Evolutionary conservation across 64 coral and sea anemone genomes (phyloP).

Genomic region (Astreopora myriophthalma): DNA sequence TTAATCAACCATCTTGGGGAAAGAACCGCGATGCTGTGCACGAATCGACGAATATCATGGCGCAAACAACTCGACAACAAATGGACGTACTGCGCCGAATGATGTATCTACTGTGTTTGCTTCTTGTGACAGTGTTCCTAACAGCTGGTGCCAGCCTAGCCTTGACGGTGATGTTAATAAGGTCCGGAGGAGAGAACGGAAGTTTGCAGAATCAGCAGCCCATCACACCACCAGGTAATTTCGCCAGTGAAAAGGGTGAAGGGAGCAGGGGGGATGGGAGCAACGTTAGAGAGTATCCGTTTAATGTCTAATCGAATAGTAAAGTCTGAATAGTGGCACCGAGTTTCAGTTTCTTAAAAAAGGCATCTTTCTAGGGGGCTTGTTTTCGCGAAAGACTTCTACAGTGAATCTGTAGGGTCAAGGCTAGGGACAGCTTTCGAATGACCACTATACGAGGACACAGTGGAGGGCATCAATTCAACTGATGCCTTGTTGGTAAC

Average conservation of each 20-base stretch:
- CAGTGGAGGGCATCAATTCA: too few relatives aligned
- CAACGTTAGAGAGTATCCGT: too few relatives aligned
- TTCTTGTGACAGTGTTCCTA: not conserved
- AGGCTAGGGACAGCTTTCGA: too few relatives aligned
- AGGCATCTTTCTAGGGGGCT: too few relatives aligned
- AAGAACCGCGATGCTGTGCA: not conserved
- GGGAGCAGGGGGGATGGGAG: too few relatives aligned
- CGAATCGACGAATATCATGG: not conserved
- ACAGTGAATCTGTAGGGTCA: too few relatives aligned
- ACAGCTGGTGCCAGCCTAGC: conserved; percentile 1
- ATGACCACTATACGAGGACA: too few relatives aligned
- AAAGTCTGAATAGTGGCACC: too few relatives aligned
- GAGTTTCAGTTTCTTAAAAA: too few relatives aligned
- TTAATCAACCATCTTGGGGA: not conserved
- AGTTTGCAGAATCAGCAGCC: not conserved
- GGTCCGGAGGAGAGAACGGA: not conserved
- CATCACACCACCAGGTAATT: not conserved
- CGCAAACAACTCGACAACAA: not conserved
- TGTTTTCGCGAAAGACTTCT: too few relatives aligned
- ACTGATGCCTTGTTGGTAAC: too few relatives aligned
- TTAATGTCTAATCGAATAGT: too few relatives aligned
- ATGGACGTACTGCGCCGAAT: not conserved
- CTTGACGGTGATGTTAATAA: not conserved
- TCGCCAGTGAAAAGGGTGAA: not conserved
- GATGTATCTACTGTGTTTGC: not conserved